Percentiles rank a stretch among this genome's conserved stretches.
Conservation (phyloP, 2,797 vertebrate species). For the Poeciliopsis gracilis region DNA sequence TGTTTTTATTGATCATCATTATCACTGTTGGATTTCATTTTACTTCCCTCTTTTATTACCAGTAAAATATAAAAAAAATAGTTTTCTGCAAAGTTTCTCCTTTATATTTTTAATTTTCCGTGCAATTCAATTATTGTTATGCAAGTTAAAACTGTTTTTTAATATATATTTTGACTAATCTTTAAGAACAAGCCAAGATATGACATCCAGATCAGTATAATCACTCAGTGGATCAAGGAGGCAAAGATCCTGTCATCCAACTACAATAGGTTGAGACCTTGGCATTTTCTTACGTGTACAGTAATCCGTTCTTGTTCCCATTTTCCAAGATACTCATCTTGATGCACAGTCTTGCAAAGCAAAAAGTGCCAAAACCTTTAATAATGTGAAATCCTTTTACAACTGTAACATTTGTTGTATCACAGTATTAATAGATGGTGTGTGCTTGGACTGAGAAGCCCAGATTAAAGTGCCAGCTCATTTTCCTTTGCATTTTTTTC, state of each 20-base stretch:
- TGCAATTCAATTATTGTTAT: neutral
- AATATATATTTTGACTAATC: conserved; percentile 3
- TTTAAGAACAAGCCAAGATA: conserved; percentile 23
- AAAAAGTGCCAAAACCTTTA: conserved; percentile 49
- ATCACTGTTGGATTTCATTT: neutral
- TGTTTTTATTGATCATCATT: neutral
- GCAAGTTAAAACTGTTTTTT: neutral
- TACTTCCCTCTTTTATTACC: neutral
- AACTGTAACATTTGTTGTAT: conserved; percentile 64
- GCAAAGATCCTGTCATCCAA: conserved; percentile 41
- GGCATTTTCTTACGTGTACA: conserved; percentile 40
- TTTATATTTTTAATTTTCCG: neutral
- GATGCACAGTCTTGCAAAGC: conserved; percentile 43
- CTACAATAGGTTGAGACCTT: conserved; percentile 50
- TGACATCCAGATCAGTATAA: conserved; percentile 42
- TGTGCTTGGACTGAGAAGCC: conserved; percentile 65
- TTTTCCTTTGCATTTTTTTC: conserved; percentile 34
- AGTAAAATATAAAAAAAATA: neutral
- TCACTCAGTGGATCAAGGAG: conserved; percentile 42
- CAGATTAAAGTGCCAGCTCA: conserved; percentile 63
- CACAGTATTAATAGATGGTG: conserved; percentile 68
- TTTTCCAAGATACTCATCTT: conserved; percentile 41
- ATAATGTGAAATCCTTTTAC: conserved; percentile 69
- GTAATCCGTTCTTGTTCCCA: conserved; percentile 58
- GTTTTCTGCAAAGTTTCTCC: neutral